Base-by-base conservation (phyloP, 64 coral and sea anemone genomes). In the Stichodactyla mertensii region DNA sequence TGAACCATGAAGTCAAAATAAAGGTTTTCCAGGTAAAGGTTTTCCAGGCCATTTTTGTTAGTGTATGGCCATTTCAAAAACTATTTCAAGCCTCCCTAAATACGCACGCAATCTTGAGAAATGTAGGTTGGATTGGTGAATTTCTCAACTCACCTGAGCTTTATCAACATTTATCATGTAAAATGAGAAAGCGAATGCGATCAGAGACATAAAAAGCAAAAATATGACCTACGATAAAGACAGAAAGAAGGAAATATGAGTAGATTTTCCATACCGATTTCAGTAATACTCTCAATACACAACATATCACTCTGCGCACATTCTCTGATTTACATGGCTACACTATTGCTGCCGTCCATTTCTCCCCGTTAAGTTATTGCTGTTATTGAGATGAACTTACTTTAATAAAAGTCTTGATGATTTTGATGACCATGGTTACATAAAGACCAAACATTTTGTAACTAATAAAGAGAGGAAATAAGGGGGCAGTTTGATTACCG, bases 381-480 rank as follows among this genome's bases (percentile, higher is more conserved):
- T 15, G 14, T 58, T 11, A 58, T 58, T 58, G 36, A 45, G 36
- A 45, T 58, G 12, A 13, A 87, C 85, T 71, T 87, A 87, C 85
- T 70, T 62, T 74, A 19, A 87, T 26, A n/a, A 87, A 87, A 4
- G 85, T 87, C 85, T 18, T 53, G 20, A 87, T 87, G 28, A 87
- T 87, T 22, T 87, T 87, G 20, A 77, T 69, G 11, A 87, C 66
- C 85, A 87, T 87, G 12, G 85, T 87, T 0, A 87, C 61, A 51
- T 87, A 87, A 10, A 87, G n/a, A 61, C 85, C 85, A 87, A 87
- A 87, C 16, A 87, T 52, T 55, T 87, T 87, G 51, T 77, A 88
- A 79, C 67, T 77, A 51, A 31, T 79, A 55, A 85, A 84, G 24
- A 14, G 10, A 18, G n/a, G 57, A 58, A 78, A 36, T 10, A 26